Conservation (phyloP, 2,113 vertebrate species). For the Lamprotornis superbus region DNA sequence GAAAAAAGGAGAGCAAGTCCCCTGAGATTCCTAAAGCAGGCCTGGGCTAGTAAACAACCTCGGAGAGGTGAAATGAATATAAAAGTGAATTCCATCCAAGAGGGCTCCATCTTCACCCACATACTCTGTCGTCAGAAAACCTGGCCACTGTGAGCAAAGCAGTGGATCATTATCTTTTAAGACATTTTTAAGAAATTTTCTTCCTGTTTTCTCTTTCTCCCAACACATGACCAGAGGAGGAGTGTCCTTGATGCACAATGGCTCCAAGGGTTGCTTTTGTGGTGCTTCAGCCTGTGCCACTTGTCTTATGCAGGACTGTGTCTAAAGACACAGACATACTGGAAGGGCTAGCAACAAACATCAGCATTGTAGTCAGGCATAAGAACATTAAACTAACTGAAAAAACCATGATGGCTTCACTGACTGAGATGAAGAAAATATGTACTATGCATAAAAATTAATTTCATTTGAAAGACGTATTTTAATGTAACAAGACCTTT, state of each 20-base stretch:
- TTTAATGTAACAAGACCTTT: not conserved
- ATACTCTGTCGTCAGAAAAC: not conserved
- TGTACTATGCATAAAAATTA: not conserved
- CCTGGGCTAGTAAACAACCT: not conserved
- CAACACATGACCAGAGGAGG: not conserved
- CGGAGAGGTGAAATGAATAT: not conserved
- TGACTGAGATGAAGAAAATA: not conserved
- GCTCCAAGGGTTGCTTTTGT: not conserved
- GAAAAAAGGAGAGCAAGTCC: not conserved
- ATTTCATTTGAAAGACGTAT: not conserved
- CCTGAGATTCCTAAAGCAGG: not conserved
- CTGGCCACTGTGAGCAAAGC: not conserved
- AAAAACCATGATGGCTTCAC: not conserved
- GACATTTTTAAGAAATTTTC: not conserved
- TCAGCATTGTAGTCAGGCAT: not conserved
- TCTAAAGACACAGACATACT: not conserved
- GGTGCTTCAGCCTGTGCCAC: not conserved
- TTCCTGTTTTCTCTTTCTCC: not conserved
- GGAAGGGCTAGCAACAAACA: not conserved
- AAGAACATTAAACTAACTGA: not conserved
- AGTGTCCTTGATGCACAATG: not conserved
- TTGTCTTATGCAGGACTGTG: not conserved
- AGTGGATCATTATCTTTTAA: not conserved
- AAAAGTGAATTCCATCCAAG: not conserved
- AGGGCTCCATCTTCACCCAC: not conserved